phyloP scores from a whole-genome alignment of 1,140 invertebrate genomes.

The Macrotrachela quadricornifera region DNA sequence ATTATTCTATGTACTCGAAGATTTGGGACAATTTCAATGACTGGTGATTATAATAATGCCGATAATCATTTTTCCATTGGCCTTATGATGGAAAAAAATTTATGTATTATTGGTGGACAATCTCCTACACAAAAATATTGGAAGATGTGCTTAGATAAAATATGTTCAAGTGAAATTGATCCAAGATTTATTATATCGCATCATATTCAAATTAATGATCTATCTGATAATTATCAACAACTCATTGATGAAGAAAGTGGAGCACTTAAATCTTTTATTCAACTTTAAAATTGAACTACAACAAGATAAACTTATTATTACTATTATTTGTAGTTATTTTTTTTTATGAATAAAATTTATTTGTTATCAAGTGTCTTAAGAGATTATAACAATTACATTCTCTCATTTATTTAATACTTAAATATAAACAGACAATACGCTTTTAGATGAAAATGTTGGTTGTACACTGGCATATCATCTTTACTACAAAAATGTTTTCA shows the following conservation, averaged over 20 bases:
- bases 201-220: background rate
- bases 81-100: background rate
- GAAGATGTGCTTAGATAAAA: constrained; percentile 3
- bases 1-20: constrained; percentile 4
- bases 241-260: constrained; percentile 4
- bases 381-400: too few relatives aligned
- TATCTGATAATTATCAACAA: background rate
- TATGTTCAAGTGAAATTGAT: background rate
- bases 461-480: too few relatives aligned
- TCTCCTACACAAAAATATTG: constrained; percentile 5
- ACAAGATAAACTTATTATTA: too few relatives aligned
- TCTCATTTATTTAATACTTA: too few relatives aligned
- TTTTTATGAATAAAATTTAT: too few relatives aligned
- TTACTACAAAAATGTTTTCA: too few relatives aligned
- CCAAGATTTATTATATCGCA: background rate
- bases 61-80: too few relatives aligned
- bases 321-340: too few relatives aligned
- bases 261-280: constrained; percentile 2
- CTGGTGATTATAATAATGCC: background rate
- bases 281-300: background rate
- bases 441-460: too few relatives aligned
- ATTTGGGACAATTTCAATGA: constrained; percentile 3
- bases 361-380: too few relatives aligned
- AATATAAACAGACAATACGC: too few relatives aligned
- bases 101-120: background rate